A percentile compares a stretch with the other conserved stretches of the same genome.
Evolutionary conservation across 2,797 vertebrate genomes (phyloP).

Genomic region (Anguilla marmorata): DNA sequence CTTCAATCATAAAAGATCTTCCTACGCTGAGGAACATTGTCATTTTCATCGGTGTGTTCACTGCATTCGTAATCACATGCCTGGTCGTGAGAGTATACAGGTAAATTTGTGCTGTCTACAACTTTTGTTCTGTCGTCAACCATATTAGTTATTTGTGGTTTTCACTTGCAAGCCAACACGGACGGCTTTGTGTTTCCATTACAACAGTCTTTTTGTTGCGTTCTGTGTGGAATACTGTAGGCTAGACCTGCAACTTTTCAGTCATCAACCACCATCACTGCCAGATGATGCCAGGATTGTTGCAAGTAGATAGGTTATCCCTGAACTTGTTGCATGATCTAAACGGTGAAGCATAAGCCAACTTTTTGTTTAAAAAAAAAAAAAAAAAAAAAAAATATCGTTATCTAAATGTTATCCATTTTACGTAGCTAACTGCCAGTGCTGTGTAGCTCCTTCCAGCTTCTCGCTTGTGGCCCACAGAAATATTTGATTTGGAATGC

Average conservation of each 20-base stretch:
- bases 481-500: too few relatives aligned
- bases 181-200: background rate
- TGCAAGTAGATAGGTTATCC: background rate
- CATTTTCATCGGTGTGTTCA: constrained; percentile 80
- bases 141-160: background rate
- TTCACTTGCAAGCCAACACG: background rate
- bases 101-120: constrained; percentile 58
- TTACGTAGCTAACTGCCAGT: too few relatives aligned
- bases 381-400: too few relatives aligned
- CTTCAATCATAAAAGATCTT: constrained; percentile 76
- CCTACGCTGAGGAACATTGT: constrained; percentile 86
- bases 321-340: too few relatives aligned
- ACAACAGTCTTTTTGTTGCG: background rate
- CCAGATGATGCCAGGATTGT: background rate
- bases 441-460: too few relatives aligned
- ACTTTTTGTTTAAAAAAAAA: too few relatives aligned
- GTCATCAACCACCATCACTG: background rate
- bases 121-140: background rate
- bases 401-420: too few relatives aligned
- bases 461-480: too few relatives aligned
- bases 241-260: background rate
- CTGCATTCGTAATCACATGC: constrained; percentile 80
- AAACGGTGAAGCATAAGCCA: too few relatives aligned
- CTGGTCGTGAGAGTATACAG: constrained; percentile 86
- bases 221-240: background rate